A percentile compares a stretch with the other conserved stretches of the same genome.
Evolutionary conservation across 2,113 vertebrate genomes (phyloP).

Genomic region (Pteropus alecto): DNA sequence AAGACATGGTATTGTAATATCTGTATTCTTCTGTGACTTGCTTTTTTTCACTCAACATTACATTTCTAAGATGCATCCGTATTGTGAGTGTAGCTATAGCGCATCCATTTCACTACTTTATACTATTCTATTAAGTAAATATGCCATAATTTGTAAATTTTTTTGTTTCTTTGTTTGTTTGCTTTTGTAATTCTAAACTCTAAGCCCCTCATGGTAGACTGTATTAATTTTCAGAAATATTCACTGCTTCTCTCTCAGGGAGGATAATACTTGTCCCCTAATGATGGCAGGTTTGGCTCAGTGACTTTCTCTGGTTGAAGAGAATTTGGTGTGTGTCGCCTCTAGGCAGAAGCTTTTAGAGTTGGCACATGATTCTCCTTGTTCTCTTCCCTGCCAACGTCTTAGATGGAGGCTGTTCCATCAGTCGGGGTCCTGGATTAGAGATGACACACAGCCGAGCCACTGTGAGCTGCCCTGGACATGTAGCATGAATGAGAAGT

Average conservation of each 20-base stretch:
- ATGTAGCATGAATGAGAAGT: fast-evolving
- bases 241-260: neutral
- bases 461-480: neutral
- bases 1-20: neutral
- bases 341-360: neutral
- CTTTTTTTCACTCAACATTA: neutral
- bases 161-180: neutral
- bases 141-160: neutral
- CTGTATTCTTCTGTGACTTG: neutral
- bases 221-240: neutral
- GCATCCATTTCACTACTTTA: neutral
- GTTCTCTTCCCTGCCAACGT: neutral
- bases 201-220: neutral
- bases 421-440: neutral
- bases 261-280: neutral
- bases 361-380: neutral
- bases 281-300: neutral
- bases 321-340: too few relatives aligned
- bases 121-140: neutral
- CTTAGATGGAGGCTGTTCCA: neutral
- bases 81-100: too few relatives aligned
- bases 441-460: neutral
- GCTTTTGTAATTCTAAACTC: neutral
- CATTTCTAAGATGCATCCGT: neutral
- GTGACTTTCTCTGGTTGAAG: neutral